Evolutionary conservation across 1,140 invertebrate species (phyloP), one percentile per base, ranked within the genome.

Genomic region (Oncopodura yosiiana): DNA sequence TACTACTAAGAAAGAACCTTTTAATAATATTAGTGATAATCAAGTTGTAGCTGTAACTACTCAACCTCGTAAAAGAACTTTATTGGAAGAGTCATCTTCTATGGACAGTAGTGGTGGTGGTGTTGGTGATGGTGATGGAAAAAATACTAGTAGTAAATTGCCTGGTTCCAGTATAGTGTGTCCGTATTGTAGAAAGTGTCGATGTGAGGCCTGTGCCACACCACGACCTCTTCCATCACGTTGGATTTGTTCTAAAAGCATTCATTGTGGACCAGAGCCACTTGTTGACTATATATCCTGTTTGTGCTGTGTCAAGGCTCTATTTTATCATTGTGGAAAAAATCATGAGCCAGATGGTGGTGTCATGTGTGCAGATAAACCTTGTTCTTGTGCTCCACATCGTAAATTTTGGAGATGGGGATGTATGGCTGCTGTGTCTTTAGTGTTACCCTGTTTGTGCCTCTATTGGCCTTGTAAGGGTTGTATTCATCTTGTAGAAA

Each of bases 401-500:
- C 71, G 79, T 21, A 75, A 79, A 60, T 74, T 75, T 16, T 77
- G 82, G 57, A 76, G 90, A 45, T 92, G 89, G 88, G 81, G 82
- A 53, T 91, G 87, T 70, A 78, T 94, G 64, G 81, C 78, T 19
- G 79, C 84, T 19, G 75, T 92, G 60, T 78, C 87, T 30, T 70
- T 87, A 60, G 75, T 82, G 60, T 76, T 94, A 70, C 91, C 91
- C 56, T 94, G 90, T 71, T 75, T 94, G 54, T 82, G 84, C 70
- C 84, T 86, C 68, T 94, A 94, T 72, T 93, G 87, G 86, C 91
- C 91, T 49, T 77, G 91, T 68, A 79, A 82, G 66, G 86, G 82
- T 24, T 83, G 81, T 69, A 80, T 89, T 58, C 78, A 80, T 53
- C 73, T 81, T 45, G 83, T 83, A 70, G 88, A 89, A 69, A 76